Evolutionary conservation across 1,140 invertebrate species (phyloP), one percentile per base, ranked within the genome.

Genomic region (Papilio dardanus): DNA sequence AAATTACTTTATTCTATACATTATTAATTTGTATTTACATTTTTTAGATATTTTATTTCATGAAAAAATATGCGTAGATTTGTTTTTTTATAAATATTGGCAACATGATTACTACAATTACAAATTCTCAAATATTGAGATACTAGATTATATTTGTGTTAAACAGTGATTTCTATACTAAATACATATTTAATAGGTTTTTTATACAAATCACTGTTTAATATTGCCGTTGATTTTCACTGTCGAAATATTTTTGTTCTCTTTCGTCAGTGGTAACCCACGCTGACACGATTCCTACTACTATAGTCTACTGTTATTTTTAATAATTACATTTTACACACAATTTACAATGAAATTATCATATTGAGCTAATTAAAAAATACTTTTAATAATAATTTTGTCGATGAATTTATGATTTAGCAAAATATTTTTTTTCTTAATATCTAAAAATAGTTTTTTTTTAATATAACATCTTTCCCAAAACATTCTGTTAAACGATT

Each of bases 111-210:
- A 67, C 54, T 69, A 75, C 50, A 33, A 77, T 85, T 81, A 80
- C 82, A 79, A 30, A 2, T 74, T 78, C 84, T 84, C 84, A 86
- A 86, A 84, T 86, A 86, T 86, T 86, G 83, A 86, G 84, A 79
- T 86, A 86, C 84, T 30, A 65, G 46, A 30, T n/a, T 14, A 3
- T 10, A 3, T 3, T 28, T 24, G 24, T 2, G 3, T 24, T 16
- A 62, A 12, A 62, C 54, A 62, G 54, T 28, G 54, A 62, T 14
- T 28, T 28, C 10, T 58, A 3, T 16, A 42, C 35, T 37, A 37
- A 37, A 12, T 37, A 37, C 10, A 14, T 37, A 12, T 50, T 46
- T 10, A 30, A 28, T 30, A 62, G 3, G 24, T 28, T 6, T 24
- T 58, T 3, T 62, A 28, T 28, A 66, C 10, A 75, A 75, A 67